phyloP scores from a whole-genome alignment of 2,888 invertebrate genomes.

The Lochmaea crataegi region DNA sequence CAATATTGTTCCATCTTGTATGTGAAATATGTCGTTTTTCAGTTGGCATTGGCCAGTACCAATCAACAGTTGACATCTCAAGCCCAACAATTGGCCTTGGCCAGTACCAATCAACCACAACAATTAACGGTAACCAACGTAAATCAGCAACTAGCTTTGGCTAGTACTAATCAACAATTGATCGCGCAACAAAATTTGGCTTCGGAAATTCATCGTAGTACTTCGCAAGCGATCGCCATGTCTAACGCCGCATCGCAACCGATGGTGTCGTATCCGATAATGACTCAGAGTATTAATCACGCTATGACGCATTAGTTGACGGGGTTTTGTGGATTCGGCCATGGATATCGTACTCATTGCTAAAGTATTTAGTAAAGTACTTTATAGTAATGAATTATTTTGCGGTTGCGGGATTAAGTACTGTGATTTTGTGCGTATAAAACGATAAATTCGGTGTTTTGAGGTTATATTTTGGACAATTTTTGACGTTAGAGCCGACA shows the following conservation, averaged over 20 bases:
- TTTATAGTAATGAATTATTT: no score
- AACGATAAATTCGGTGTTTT: background rate
- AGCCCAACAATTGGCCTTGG: conserved; percentile 56
- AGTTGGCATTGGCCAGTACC: conserved; percentile 50
- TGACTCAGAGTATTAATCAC: conserved; percentile 70
- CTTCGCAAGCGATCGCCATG: conserved; percentile 69
- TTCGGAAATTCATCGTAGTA: conserved; percentile 61
- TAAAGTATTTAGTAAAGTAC: no score
- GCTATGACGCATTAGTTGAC: conserved; percentile 54
- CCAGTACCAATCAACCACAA: conserved; percentile 58
- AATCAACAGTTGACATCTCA: conserved; percentile 49
- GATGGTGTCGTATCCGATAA: conserved; percentile 75
- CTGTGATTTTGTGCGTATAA: background rate
- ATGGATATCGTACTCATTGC: background rate
- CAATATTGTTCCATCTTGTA: no score
- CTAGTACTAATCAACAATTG: conserved; percentile 56
- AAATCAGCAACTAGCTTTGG: conserved; percentile 60
- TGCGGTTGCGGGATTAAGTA: background rate
- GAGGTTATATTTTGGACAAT: background rate
- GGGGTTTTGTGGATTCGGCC: conserved; percentile 21
- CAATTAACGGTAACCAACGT: conserved; percentile 56
- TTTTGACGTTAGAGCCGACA: no score
- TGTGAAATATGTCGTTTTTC: no score
- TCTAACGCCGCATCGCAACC: conserved; percentile 71
- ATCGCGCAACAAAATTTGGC: conserved; percentile 59